These are phyloP conservation scores for Artemisiospiza belli DNA, from an alignment of 2,113 vertebrate species.

Conservation along the genomic window DNA sequence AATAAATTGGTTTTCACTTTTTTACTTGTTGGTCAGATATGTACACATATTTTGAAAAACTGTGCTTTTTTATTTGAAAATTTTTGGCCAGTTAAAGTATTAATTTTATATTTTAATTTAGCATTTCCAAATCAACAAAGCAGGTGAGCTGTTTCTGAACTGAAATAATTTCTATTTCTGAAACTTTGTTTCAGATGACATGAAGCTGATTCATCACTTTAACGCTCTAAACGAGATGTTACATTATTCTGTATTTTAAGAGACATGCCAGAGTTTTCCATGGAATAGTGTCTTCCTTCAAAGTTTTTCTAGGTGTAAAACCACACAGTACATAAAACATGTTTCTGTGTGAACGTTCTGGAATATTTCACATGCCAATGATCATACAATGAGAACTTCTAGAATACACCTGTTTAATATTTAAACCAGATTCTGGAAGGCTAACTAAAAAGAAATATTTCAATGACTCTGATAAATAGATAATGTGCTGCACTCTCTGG, in stretches of 20 bases:
- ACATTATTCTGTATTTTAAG: neutral
- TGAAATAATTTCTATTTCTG: neutral
- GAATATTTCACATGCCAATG: neutral
- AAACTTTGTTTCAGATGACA: neutral
- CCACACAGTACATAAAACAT: rapidly evolving
- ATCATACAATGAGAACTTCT: neutral
- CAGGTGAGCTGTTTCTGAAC: neutral
- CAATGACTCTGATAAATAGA: neutral
- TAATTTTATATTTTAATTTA: neutral
- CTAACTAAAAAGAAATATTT: neutral
- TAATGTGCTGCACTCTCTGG: neutral
- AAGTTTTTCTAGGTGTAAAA: neutral
- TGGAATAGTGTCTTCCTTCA: neutral
- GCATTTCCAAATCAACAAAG: neutral
- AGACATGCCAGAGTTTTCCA: neutral
- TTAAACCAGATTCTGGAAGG: neutral
- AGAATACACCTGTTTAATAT: neutral
- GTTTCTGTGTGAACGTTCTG: neutral
- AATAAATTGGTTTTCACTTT: neutral
- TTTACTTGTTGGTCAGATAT: neutral
- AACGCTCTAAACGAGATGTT: neutral
- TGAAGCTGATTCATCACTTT: neutral
- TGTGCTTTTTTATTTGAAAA: neutral
- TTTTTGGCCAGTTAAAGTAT: neutral
- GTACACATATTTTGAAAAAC: neutral